Evolutionary conservation across 2,888 invertebrate species (phyloP).

Genomic region (Atrina japonica): DNA sequence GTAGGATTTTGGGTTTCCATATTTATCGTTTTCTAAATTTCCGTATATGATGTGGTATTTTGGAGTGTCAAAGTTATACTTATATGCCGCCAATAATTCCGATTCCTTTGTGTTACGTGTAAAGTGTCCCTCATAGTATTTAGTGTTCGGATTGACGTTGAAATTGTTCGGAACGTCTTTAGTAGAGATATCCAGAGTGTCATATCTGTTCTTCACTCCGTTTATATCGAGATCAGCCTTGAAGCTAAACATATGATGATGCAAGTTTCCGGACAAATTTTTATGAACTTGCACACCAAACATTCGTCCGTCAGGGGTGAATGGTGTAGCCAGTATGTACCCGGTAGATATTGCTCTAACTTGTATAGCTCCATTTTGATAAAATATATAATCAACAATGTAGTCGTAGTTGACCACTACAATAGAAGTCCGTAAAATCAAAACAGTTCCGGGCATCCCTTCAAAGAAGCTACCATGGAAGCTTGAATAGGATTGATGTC

Average conservation of each 20-base stretch:
- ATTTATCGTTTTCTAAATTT: slow-evolving; percentile 50
- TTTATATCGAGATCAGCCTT: slow-evolving; percentile 70
- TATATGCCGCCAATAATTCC: slow-evolving; percentile 67
- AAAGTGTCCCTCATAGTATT: slow-evolving; percentile 55
- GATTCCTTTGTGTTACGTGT: slow-evolving; percentile 46
- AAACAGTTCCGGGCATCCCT: slow-evolving; percentile 64
- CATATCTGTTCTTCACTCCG: slow-evolving; percentile 70
- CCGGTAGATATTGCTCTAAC: slow-evolving; percentile 67
- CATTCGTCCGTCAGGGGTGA: slow-evolving; percentile 39
- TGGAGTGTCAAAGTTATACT: slow-evolving; percentile 69
- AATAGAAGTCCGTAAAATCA: slow-evolving; percentile 63
- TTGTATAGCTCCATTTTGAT: slow-evolving; percentile 70
- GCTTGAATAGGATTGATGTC: slow-evolving; percentile 57
- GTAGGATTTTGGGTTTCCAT: slow-evolving; percentile 64
- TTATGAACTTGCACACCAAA: slow-evolving; percentile 66
- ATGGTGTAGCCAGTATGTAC: slow-evolving; percentile 65
- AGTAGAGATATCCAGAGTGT: slow-evolving; percentile 66
- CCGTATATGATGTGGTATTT: slow-evolving; percentile 72
- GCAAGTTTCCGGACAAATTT: slow-evolving; percentile 64
- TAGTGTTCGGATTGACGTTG: slow-evolving; percentile 37
- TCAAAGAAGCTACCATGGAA: slow-evolving; percentile 57
- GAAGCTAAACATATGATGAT: slow-evolving; percentile 71
- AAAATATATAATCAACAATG: slow-evolving; percentile 72
- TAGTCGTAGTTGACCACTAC: slow-evolving; percentile 74
- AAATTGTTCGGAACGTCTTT: slow-evolving; percentile 52